phyloP scores from a whole-genome alignment of 2,113 vertebrate species.

The Gnathonemus echidnorhynchus region DNA sequence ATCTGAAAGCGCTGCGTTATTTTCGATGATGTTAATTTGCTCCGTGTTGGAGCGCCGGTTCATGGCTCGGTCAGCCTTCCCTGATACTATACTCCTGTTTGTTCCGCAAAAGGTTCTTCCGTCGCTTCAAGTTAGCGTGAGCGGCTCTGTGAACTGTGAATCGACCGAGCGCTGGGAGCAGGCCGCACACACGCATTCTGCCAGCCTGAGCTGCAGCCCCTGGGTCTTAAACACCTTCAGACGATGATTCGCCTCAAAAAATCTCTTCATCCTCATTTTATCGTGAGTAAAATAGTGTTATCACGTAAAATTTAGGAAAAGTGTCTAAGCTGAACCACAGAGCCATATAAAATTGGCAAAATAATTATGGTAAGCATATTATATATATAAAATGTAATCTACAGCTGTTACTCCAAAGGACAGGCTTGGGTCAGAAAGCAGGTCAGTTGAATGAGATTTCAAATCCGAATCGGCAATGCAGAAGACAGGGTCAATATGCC shows the following conservation, averaged over 20 bases:
- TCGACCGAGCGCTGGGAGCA: slow-evolving; percentile 55
- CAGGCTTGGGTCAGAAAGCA: not conserved
- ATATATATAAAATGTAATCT: not conserved
- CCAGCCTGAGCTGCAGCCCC: not conserved
- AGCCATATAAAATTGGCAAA: not conserved
- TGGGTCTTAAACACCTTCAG: slow-evolving; percentile 38
- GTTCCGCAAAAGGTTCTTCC: slow-evolving; percentile 75
- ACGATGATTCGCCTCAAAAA: slow-evolving; percentile 40
- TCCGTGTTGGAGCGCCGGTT: slow-evolving; percentile 75
- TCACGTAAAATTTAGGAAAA: not conserved
- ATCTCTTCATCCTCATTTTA: not conserved
- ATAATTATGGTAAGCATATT: not conserved
- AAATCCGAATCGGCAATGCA: not conserved
- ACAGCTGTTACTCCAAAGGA: not conserved
- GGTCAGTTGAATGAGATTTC: not conserved
- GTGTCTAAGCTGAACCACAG: not conserved
- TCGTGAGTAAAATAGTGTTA: not conserved
- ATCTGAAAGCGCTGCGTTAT: slow-evolving; percentile 56
- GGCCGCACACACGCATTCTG: slow-evolving; percentile 13
- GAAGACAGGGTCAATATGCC: not conserved
- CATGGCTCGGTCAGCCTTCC: slow-evolving; percentile 83
- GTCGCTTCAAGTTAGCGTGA: slow-evolving; percentile 71
- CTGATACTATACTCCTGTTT: slow-evolving; percentile 82
- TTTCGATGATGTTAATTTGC: slow-evolving; percentile 80
- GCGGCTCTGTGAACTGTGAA: slow-evolving; percentile 74